phyloP scores from a whole-genome alignment of 2,888 invertebrate genomes.

The Alviniconcha strummeri region DNA sequence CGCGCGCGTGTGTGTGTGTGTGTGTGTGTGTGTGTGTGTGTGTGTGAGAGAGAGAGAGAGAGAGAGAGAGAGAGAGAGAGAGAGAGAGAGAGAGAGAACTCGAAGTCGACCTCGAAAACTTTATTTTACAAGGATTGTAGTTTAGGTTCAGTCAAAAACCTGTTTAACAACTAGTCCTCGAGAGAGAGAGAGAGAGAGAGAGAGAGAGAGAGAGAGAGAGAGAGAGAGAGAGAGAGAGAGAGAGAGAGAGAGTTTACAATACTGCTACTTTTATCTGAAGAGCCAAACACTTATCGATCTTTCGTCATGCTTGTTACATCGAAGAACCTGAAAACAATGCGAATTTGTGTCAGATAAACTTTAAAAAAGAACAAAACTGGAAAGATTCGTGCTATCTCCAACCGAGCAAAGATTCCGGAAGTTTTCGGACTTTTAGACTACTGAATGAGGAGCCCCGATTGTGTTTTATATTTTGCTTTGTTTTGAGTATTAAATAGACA shows the following conservation, averaged over 20 bases:
- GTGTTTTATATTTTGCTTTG: no score
- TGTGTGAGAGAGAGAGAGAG: conserved; percentile 12
- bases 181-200: conserved; percentile 4
- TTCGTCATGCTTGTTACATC: neutral
- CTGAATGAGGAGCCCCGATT: no score
- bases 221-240: neutral
- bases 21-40: conserved; percentile 9
- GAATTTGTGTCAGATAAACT: neutral
- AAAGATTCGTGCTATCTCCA: neutral
- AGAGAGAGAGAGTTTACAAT: neutral
- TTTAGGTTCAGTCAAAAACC: no score
- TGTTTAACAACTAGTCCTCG: no score
- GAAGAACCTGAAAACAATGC: neutral
- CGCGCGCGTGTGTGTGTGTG: neutral
- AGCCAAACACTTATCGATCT: no score
- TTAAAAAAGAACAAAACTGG: neutral
- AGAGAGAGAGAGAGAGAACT: conserved; percentile 3
- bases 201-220: conserved; percentile 25
- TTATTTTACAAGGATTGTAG: no score
- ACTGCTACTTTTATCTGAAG: no score
- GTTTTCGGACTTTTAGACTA: neutral
- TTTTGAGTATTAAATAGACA: no score
- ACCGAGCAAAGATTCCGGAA: neutral
- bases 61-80: conserved; percentile 7
- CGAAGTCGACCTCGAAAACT: no score